Percentiles rank a stretch among this genome's conserved stretches.
Conservation (phyloP, 2,888 invertebrate genomes). For the Pristionchus mayeri region DNA sequence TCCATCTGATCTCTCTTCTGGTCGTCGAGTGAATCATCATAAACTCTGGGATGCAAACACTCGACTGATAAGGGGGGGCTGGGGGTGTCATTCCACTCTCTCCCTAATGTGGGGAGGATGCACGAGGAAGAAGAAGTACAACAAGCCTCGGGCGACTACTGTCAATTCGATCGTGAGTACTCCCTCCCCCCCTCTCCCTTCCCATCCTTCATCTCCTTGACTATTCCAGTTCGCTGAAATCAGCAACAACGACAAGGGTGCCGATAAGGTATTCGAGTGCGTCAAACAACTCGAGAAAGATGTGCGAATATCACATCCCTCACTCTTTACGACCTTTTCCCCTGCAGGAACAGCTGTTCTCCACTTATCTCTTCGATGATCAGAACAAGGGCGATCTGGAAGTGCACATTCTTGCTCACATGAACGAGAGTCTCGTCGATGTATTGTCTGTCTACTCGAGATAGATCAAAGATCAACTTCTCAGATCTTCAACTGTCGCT, state of each 20-base stretch:
- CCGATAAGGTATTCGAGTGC: slow-evolving; percentile 17
- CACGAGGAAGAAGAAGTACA: slow-evolving; percentile 35
- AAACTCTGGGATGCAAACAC: slow-evolving; percentile 22
- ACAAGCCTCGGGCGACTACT: background rate
- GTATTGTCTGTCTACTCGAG: background rate
- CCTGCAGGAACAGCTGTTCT: slow-evolving; percentile 29
- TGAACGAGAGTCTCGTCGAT: slow-evolving; percentile 1
- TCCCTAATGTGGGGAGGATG: slow-evolving; percentile 30
- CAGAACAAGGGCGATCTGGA: slow-evolving; percentile 11
- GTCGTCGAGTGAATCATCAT: slow-evolving; percentile 5
- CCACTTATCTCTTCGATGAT: slow-evolving; percentile 40
- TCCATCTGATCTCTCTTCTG: too few species aligned
- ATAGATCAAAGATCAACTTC: background rate
- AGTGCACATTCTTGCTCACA: background rate
- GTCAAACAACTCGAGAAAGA: slow-evolving; percentile 33
- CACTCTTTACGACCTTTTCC: background rate
- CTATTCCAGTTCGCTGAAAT: background rate
- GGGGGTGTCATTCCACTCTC: background rate
- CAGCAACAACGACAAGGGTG: background rate
- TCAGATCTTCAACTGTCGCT: slow-evolving; percentile 6
- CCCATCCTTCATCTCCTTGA: background rate
- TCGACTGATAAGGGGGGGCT: slow-evolving; percentile 25
- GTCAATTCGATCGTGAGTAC: slow-evolving; percentile 29
- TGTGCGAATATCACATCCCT: background rate
- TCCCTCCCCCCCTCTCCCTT: background rate